Percentiles rank a stretch among this genome's conserved stretches.
phyloP scores from a whole-genome alignment of 2,888 invertebrate genomes.

The Meteorus colon region DNA sequence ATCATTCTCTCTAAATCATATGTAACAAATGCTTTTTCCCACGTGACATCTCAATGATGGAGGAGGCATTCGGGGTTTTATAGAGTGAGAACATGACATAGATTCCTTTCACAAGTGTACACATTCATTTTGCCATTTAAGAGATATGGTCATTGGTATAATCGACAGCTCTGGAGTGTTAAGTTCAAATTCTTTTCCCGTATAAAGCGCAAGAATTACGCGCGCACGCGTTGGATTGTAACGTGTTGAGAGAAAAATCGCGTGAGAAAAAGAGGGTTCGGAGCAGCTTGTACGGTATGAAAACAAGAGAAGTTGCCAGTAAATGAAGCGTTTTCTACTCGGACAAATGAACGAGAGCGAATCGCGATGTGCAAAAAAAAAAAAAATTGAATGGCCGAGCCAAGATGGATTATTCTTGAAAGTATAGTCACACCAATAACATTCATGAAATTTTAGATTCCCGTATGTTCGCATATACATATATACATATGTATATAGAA shows the following conservation, averaged over 20 bases:
- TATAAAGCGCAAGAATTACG: neutral
- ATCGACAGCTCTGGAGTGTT: no score
- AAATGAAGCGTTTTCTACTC: constrained; percentile 23
- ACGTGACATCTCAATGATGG: no score
- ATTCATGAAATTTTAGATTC: neutral
- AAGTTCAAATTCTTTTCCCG: neutral
- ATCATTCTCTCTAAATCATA: no score
- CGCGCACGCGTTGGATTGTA: constrained; percentile 17
- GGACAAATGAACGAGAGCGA: constrained; percentile 6
- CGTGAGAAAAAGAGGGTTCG: constrained; percentile 15
- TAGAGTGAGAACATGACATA: no score
- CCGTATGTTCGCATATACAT: neutral
- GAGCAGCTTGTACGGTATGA: neutral
- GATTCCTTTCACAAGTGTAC: no score
- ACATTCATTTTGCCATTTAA: no score
- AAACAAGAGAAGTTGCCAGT: constrained; percentile 10
- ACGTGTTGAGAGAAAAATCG: constrained; percentile 28
- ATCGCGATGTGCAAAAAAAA: neutral
- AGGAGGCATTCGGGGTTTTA: no score
- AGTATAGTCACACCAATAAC: neutral
- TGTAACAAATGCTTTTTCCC: no score
- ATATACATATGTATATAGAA: neutral
- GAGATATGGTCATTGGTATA: no score
- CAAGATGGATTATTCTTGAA: neutral
- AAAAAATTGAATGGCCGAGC: neutral